Evolutionary conservation across 2,888 invertebrate genomes (phyloP).

Genomic region (Timandra comae): DNA sequence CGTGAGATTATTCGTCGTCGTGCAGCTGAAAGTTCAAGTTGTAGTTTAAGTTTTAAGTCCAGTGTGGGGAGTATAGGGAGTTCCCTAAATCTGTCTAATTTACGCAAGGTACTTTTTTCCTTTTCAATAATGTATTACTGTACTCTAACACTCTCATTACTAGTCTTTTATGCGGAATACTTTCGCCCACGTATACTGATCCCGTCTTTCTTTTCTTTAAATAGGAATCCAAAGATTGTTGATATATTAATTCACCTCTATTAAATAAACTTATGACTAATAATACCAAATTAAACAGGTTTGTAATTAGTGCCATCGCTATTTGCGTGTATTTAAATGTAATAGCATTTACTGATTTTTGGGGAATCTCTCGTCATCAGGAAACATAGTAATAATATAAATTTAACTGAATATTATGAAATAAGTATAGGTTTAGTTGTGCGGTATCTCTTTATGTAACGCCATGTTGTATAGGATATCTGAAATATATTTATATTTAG

Average conservation of each 20-base stretch:
- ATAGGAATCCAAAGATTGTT: too few relatives aligned
- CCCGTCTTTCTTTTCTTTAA: too few relatives aligned
- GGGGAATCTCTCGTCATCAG: not conserved
- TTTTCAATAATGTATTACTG: conserved; percentile 4
- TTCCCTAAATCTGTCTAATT: conserved; percentile 9
- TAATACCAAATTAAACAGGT: too few relatives aligned
- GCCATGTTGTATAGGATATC: conserved; percentile 23
- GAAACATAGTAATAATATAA: conserved; percentile 2
- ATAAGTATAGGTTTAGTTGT: conserved; percentile 3
- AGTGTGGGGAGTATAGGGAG: not conserved
- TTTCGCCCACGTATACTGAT: too few relatives aligned
- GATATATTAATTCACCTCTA: too few relatives aligned
- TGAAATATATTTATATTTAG: conserved; percentile 19
- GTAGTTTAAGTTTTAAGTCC: too few relatives aligned
- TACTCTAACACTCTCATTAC: too few relatives aligned
- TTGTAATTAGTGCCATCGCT: conserved; percentile 1
- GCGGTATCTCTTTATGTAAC: conserved; percentile 8
- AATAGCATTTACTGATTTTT: conserved; percentile 6
- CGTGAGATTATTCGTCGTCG: not conserved
- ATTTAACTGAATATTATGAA: conserved; percentile 3
- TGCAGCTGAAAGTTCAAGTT: too few relatives aligned
- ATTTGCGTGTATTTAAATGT: too few relatives aligned
- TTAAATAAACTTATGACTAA: too few relatives aligned
- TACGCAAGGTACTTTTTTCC: conserved; percentile 3
- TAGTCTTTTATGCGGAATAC: too few relatives aligned